Conservation (phyloP, 2,888 invertebrate species). For the Andrena bucephala region DNA sequence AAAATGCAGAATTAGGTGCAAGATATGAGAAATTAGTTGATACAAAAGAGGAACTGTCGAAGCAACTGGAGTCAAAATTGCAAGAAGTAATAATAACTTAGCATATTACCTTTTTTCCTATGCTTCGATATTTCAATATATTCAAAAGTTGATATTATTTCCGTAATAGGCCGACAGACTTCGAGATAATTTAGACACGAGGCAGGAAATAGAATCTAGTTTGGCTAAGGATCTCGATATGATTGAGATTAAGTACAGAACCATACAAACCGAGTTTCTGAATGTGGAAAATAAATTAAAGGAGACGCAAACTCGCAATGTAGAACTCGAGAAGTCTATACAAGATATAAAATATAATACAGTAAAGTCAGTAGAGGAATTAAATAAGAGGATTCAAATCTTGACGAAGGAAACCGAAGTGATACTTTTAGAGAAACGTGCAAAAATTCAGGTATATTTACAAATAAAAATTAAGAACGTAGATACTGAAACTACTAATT, state of each 20-base stretch:
- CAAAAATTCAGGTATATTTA: constrained; percentile 23
- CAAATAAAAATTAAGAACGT: background rate
- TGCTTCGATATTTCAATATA: background rate
- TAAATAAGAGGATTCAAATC: constrained; percentile 35
- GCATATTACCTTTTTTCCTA: background rate
- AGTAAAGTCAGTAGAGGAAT: constrained; percentile 6
- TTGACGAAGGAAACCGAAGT: constrained; percentile 45
- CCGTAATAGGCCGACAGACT: constrained; percentile 36
- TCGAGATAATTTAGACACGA: constrained; percentile 28
- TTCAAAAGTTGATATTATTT: background rate
- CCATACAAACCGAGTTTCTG: constrained; percentile 13
- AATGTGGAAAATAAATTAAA: constrained; percentile 39
- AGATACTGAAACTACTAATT: background rate
- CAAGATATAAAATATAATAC: background rate
- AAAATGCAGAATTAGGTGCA: constrained; percentile 29
- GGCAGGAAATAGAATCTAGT: constrained; percentile 43
- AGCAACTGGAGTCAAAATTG: constrained; percentile 2
- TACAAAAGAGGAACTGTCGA: background rate
- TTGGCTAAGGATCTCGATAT: constrained; percentile 38
- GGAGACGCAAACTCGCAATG: constrained; percentile 20
- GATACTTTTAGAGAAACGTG: constrained; percentile 25
- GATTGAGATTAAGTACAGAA: constrained; percentile 36
- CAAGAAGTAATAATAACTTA: constrained; percentile 23
- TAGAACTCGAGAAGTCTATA: constrained; percentile 29
- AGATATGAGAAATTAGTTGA: constrained; percentile 22